phyloP scores from a whole-genome alignment of 2,888 invertebrate species.

The Drosophila picticornis region DNA sequence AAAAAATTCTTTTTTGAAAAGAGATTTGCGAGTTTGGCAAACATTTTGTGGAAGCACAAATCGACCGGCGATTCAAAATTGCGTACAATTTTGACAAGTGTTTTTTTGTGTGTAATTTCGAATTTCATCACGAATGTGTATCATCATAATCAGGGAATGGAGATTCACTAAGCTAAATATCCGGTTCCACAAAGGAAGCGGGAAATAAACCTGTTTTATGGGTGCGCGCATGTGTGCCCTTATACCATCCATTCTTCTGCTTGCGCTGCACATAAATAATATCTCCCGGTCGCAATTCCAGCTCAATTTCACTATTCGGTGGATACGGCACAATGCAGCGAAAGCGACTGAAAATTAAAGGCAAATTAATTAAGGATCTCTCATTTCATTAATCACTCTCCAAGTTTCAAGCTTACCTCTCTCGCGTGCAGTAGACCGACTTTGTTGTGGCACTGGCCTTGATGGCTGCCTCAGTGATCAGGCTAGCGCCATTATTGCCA shows the following conservation, averaged over 20 bases:
- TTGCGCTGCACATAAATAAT: constrained; percentile 96
- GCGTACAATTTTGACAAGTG: constrained; percentile 41
- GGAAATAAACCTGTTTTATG: constrained; percentile 98
- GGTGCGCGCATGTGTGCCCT: constrained; percentile 95
- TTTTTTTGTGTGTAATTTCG: constrained; percentile 29
- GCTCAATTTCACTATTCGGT: constrained; percentile 96
- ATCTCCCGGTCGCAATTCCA: constrained; percentile 95
- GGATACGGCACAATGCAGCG: constrained; percentile 97
- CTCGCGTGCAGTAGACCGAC: constrained; percentile 85
- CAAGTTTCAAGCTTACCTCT: constrained; percentile 78
- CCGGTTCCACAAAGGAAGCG: constrained; percentile 95
- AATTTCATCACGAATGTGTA: constrained; percentile 32
- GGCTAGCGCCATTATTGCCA: constrained; percentile 21
- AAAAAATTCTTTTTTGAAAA: constrained; percentile 58
- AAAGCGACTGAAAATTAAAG: constrained; percentile 86
- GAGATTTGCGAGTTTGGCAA: constrained; percentile 41
- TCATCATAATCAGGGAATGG: constrained; percentile 12
- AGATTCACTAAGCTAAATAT: constrained; percentile 70
- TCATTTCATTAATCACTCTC: background rate
- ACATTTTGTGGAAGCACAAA: constrained; percentile 62
- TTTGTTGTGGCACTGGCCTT: constrained; percentile 83
- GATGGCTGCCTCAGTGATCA: constrained; percentile 77
- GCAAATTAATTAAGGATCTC: background rate
- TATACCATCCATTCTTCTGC: constrained; percentile 98
- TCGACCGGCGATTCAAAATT: constrained; percentile 66